Base-by-base conservation (phyloP, 2,888 invertebrate genomes). In the Craniophora ligustri region DNA sequence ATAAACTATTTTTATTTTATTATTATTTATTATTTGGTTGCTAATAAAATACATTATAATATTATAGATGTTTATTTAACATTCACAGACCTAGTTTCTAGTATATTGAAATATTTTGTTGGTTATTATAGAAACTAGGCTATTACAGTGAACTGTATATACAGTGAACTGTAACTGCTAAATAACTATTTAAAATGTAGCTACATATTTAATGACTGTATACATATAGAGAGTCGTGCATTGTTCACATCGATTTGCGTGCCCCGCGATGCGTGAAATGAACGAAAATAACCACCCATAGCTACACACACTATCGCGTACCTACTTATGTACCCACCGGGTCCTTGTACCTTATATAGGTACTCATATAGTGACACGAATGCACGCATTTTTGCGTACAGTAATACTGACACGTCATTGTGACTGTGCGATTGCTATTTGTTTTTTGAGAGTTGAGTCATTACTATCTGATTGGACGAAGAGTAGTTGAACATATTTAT, bases 211-310 rank as follows among this genome's bases (percentile, higher is more conserved):
- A 54, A 60, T 35, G 56, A 31, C 18, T 23, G 42, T 55, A 55
- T 21, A 60, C 61, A 59, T 41, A 59, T 44, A 60, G 21, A 14
- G 39, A 40, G 57, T 34, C 53, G 51, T 57, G 65, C 65, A 68
- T 66, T 64, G 72, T 75, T 74, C 75, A 60, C 76, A 73, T 67
- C 85, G 80, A 84, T 86, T 85, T 83, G 82, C 75, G 82, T 77
- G 85, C 69, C 75, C 75, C 70, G 59, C 79, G 73, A 72, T 82
- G 80, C 90, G 88, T 90, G 89, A 89, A 90, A 89, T 88, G 84
- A 89, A 86, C 84, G 74, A 78, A 86, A 87, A 86, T 84, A 85
- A 81, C 79, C 74, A 78, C 76, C 80, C 81, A 77, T 71, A n/a
- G n/a, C n/a, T n/a, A 67, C 77, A 70, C 53, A 62, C 62, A 72